Evolutionary conservation across 2,888 invertebrate genomes (phyloP), one percentile per base, ranked within the genome.

Genomic region (Hesperia comma): DNA sequence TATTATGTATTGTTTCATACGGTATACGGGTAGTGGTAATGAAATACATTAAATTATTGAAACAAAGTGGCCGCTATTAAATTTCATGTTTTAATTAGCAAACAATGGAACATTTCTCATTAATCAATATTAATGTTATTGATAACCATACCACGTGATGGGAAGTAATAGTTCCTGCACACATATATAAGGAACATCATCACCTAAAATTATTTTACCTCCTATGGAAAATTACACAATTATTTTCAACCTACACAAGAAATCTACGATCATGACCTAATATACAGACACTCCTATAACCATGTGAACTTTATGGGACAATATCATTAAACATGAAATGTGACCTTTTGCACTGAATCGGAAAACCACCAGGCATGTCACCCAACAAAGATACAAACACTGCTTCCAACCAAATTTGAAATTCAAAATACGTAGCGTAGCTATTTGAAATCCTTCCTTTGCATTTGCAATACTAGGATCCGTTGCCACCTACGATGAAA

Each of bases 1-100:
- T 79, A 80, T 77, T 77, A 76, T 73, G 75, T 75, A 77, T 75
- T 73, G 75, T 75, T 70, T 71, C 68, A 21, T 64, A 66, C 43
- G 53, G 43, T 15, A 60, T 53, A 66, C 53, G 53, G 51, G 37
- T 17, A 40, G 21, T 26, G 53, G 41, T 60, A 66, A 60, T 60
- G 66, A 33, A 54, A 66, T 66, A 58, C 58, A 51, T 64, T 51
- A 66, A 66, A 60, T 60, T 33, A 46, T 66, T 60, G 66, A 58
- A 19, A 60, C 54, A 66, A 60, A 66, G 53, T 43, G 19, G 60
- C 43, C 58, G 58, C 60, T 40, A 49, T 53, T 41, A 66, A 66
- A 64, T 66, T 66, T 51, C 37, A 66, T 60, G 60, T 66, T 32
- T 26, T 53, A 26, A 66, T 66, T 66, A 54, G 53, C 64, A 54